A percentile compares a stretch with the other conserved stretches of the same genome.
Conservation (phyloP, 1,140 invertebrate species). For the Ridgeia piscesae region DNA sequence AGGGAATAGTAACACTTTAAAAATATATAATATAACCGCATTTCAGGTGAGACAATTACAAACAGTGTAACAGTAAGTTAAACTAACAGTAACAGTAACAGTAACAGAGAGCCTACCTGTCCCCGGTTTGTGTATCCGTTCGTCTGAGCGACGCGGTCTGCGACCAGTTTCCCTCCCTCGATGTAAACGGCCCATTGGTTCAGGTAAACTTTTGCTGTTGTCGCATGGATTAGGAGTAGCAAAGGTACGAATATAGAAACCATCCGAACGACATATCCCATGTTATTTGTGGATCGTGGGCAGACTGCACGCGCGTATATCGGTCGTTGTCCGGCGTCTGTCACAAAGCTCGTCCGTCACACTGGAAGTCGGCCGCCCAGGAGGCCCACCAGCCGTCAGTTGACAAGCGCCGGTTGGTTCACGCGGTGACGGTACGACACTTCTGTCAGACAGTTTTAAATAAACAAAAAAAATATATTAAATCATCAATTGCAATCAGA, state of each 20-base stretch:
- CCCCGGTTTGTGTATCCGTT: not conserved
- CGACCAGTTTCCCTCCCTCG: not conserved
- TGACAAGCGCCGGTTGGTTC: not conserved
- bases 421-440: not conserved
- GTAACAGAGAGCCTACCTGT: not conserved
- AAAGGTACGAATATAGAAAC: not conserved
- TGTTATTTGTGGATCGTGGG: slow-evolving; percentile 4
- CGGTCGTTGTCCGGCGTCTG: not conserved
- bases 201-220: not conserved
- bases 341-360: not conserved
- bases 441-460: not conserved
- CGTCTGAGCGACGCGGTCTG: not conserved
- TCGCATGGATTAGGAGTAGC: not conserved
- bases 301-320: not conserved
- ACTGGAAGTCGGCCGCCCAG: not conserved
- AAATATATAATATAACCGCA: too few species aligned
- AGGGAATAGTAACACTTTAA: too few species aligned
- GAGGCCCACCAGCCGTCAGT: not conserved
- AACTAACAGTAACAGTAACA: not conserved
- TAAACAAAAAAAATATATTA: not conserved
- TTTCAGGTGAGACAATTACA: not conserved
- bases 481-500: not conserved
- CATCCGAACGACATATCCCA: not conserved
- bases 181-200: slow-evolving; percentile 4
- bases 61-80: not conserved